Conservation (phyloP, 2,797 vertebrate genomes). For the Passerculus sandwichensis region DNA sequence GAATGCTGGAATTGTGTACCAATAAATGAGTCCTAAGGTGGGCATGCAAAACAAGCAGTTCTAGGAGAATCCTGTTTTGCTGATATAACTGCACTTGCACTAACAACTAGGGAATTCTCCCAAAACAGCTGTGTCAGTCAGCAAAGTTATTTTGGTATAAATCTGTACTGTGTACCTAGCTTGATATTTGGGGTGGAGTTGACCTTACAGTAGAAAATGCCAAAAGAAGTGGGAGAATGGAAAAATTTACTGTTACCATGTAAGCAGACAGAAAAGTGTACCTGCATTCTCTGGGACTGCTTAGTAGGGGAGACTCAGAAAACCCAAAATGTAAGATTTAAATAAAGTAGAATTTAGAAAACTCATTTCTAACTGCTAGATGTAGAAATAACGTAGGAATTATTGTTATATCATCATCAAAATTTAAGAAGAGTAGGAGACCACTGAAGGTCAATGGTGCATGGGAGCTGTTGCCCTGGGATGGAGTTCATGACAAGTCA, state of each 20-base stretch:
- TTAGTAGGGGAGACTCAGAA: not conserved
- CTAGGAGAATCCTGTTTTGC: conserved; percentile 21
- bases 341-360: not conserved
- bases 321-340: not conserved
- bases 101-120: conserved; percentile 33
- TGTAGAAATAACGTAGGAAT: not conserved
- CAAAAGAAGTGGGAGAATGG: not conserved
- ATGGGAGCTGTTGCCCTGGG: not conserved
- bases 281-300: not conserved
- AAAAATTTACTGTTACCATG: not conserved
- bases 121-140: conserved; percentile 31
- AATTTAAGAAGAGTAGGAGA: not conserved
- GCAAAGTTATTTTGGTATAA: conserved; percentile 41
- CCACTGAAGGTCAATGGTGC: not conserved
- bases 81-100: not conserved
- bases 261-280: not conserved
- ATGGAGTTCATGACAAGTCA: not conserved
- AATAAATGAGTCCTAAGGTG: not conserved
- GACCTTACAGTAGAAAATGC: conserved; percentile 64
- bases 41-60: not conserved
- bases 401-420: not conserved
- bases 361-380: not conserved
- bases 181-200: not conserved
- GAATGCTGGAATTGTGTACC: not conserved
- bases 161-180: not conserved